Conservation (phyloP, 2,888 invertebrate genomes). For the Patella ulyssiponensis region DNA sequence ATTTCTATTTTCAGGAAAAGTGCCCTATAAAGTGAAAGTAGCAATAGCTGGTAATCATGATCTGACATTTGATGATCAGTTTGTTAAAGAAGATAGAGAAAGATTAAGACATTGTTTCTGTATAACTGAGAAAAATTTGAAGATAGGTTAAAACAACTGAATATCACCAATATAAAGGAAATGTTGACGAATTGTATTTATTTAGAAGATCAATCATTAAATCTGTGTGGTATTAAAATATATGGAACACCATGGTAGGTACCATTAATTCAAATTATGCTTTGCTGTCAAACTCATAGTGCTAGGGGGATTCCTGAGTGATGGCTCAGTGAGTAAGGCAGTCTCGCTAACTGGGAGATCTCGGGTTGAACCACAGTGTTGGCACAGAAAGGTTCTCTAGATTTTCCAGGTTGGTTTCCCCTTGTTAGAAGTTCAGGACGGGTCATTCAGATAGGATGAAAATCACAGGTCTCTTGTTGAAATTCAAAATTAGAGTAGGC, state of each 20-base stretch:
- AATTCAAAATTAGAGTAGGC: too few species aligned
- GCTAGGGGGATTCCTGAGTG: too few species aligned
- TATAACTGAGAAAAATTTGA: slow-evolving; percentile 40
- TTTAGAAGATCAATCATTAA: slow-evolving; percentile 80
- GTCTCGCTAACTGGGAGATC: too few species aligned
- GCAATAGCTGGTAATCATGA: slow-evolving; percentile 91
- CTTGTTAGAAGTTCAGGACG: neutral
- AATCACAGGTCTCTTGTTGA: neutral
- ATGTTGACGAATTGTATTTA: slow-evolving; percentile 85
- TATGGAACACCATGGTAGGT: slow-evolving; percentile 86
- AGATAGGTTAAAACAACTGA: slow-evolving; percentile 36
- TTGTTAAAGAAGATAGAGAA: slow-evolving; percentile 40
- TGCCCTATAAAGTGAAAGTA: slow-evolving; percentile 85
- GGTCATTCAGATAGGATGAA: neutral
- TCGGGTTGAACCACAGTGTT: too few species aligned
- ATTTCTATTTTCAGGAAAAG: slow-evolving; percentile 72
- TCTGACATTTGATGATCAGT: slow-evolving; percentile 81
- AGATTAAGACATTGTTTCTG: slow-evolving; percentile 40
- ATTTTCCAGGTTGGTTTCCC: neutral
- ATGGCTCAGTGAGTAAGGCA: too few species aligned
- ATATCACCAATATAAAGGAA: slow-evolving; percentile 61
- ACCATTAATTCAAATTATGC: neutral
- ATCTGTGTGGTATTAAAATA: slow-evolving; percentile 82
- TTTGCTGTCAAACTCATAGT: neutral
- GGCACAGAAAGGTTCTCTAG: neutral